Evolutionary conservation across 2,113 vertebrate species (phyloP).

Genomic region (Chrysemys picta): DNA sequence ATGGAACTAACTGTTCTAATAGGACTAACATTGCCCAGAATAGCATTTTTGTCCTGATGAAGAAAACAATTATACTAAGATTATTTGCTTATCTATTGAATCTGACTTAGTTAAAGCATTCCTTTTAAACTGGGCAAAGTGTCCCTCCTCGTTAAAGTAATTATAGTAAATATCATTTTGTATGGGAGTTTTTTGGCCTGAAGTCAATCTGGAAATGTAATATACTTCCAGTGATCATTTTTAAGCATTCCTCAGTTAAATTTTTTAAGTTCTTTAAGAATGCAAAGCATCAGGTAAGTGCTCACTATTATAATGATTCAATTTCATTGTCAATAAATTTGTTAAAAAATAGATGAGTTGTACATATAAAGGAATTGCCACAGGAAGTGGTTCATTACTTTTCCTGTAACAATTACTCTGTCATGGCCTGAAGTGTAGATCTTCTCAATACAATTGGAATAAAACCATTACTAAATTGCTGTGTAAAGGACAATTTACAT

Average conservation of each 20-base stretch:
- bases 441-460: background rate
- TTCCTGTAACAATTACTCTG: background rate
- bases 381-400: background rate
- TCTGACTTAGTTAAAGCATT: background rate
- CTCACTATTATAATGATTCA: background rate
- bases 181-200: background rate
- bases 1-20: background rate
- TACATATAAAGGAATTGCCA: background rate
- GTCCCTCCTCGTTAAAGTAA: background rate
- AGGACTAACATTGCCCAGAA: background rate
- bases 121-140: background rate
- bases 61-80: background rate
- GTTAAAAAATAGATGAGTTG: background rate
- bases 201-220: background rate
- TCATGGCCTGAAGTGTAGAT: background rate
- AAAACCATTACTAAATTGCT: background rate
- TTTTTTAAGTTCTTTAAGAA: background rate
- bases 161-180: background rate
- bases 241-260: background rate
- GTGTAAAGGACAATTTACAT: slow-evolving; percentile 5
- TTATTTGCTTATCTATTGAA: background rate
- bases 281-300: background rate
- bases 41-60: background rate
- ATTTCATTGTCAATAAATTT: background rate
- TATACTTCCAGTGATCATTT: background rate